phyloP scores from a whole-genome alignment of 92 coral and sea anemone genomes.

The Phenganax marumi region DNA sequence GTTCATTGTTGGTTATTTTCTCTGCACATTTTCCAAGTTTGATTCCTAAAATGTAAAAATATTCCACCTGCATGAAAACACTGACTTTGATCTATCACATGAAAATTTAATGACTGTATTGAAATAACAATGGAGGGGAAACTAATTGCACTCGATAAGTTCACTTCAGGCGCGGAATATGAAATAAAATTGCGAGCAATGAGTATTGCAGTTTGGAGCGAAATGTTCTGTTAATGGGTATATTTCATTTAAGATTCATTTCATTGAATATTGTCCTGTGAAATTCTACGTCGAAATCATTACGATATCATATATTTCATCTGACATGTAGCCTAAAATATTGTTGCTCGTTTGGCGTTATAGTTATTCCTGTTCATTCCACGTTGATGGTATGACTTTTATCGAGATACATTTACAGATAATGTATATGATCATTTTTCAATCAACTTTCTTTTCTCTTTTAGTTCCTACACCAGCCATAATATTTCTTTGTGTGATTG shows the following conservation, averaged over 20 bases:
- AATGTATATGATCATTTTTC: background rate
- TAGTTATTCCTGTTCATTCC: too few species aligned
- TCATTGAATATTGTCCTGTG: background rate
- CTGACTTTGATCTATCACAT: conserved; percentile 26
- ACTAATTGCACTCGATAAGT: too few species aligned
- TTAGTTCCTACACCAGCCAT: conserved; percentile 99
- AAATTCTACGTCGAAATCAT: background rate
- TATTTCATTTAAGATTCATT: background rate
- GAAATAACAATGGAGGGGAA: conserved; percentile 11
- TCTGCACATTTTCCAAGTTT: background rate
- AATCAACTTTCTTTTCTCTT: conserved; percentile 46
- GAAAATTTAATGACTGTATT: conserved; percentile 25
- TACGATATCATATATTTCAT: background rate
- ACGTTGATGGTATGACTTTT: too few species aligned
- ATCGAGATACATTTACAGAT: background rate
- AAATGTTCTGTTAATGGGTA: conserved; percentile 17
- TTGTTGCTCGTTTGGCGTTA: too few species aligned
- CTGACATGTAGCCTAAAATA: background rate
- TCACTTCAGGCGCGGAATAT: too few species aligned
- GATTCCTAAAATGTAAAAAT: background rate
- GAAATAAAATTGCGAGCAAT: too few species aligned
- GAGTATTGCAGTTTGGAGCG: background rate
- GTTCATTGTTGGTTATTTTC: background rate
- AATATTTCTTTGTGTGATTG: conserved; percentile 97
- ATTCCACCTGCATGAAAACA: conserved; percentile 33